Conservation (phyloP, 2,113 vertebrate genomes). For the Clarias magur region DNA sequence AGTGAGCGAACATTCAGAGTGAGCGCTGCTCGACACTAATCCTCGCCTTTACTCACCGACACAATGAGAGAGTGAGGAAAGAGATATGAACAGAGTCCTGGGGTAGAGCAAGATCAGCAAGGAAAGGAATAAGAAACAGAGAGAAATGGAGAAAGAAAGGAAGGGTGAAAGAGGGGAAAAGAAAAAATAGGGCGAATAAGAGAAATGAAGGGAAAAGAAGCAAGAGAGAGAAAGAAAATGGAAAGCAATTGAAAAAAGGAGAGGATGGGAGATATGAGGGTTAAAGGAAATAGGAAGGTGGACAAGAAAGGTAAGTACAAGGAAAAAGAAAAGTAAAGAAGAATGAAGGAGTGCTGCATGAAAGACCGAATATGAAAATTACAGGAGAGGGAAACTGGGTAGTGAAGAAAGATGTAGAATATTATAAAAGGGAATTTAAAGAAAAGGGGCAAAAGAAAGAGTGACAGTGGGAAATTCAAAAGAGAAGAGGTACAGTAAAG, state of each 20-base stretch:
- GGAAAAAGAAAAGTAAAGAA: background rate
- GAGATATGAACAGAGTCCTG: background rate
- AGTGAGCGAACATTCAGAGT: slow-evolving; percentile 1
- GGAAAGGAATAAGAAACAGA: background rate
- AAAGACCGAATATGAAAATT: background rate
- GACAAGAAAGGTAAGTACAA: background rate
- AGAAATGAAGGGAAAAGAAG: background rate
- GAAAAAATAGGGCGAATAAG: background rate
- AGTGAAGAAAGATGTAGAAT: background rate
- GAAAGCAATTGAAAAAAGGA: background rate
- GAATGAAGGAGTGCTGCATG: background rate
- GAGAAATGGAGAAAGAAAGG: background rate
- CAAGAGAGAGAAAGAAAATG: background rate
- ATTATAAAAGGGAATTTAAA: background rate
- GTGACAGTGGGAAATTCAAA: background rate
- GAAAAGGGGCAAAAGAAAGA: background rate
- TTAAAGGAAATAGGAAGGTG: background rate
- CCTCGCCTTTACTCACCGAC: background rate
- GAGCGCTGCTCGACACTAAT: slow-evolving; percentile 3
- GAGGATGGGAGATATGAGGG: background rate
- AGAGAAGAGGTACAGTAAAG: background rate
- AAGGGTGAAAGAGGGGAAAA: background rate
- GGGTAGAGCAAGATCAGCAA: background rate
- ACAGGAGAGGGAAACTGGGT: background rate
- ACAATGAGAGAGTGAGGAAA: background rate